Conservation (phyloP, 2,113 vertebrate species). For the Semnornis frantzii region DNA sequence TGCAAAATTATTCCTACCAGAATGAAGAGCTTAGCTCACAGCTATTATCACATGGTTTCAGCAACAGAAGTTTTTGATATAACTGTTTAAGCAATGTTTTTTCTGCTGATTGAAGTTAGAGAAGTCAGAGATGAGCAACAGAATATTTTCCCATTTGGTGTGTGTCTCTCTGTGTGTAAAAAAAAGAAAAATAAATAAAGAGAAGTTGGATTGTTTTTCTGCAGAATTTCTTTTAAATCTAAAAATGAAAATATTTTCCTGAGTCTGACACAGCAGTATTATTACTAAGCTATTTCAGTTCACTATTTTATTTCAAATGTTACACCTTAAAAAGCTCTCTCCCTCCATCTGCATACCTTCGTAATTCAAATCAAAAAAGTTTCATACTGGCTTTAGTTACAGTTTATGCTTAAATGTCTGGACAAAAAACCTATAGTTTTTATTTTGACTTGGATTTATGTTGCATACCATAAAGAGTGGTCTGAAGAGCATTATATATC, state of each 20-base stretch:
- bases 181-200: no score
- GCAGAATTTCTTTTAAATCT: not conserved
- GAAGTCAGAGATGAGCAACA: conserved; percentile 30
- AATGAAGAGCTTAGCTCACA: conserved; percentile 49
- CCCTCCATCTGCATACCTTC: not conserved
- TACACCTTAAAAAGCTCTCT: not conserved
- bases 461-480: no score
- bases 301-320: not conserved
- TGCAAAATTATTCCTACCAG: conserved; percentile 44
- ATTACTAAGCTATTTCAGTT: not conserved
- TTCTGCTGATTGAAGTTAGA: conserved; percentile 32
- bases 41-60: conserved; percentile 52
- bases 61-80: conserved; percentile 44
- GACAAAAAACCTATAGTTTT: not conserved
- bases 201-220: not conserved
- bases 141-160: not conserved
- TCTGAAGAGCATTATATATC: no score
- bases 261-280: not conserved
- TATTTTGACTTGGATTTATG: not conserved
- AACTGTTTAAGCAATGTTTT: conserved; percentile 53
- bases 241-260: not conserved
- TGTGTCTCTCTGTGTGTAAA: not conserved
- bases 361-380: not conserved
- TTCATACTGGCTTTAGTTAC: not conserved
- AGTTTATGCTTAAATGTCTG: not conserved